These are phyloP conservation scores for Cebus imitator DNA, from an alignment of 2,113 vertebrate species.

Conservation along the genomic window DNA sequence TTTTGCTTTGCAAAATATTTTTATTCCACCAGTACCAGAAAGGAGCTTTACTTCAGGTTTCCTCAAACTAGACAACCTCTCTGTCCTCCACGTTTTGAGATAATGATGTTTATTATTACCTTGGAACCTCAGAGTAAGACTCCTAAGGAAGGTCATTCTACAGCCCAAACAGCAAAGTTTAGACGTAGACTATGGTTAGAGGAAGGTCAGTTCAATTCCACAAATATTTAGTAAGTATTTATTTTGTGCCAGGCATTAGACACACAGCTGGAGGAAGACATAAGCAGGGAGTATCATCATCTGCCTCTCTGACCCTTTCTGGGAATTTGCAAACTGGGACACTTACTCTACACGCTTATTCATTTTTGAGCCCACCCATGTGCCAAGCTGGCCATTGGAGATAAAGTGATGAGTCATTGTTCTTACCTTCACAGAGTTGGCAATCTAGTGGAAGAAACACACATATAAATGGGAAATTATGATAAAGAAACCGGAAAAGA, in stretches of 20 bases:
- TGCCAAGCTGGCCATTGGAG: neutral
- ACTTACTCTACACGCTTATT: neutral
- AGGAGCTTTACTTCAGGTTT: neutral
- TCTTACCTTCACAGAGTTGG: neutral
- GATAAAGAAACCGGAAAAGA: neutral
- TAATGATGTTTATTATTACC: neutral
- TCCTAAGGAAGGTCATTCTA: neutral
- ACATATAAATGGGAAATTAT: neutral
- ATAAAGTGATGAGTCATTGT: neutral
- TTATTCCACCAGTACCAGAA: neutral
- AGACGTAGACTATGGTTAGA: neutral
- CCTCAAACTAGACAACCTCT: neutral
- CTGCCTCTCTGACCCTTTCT: neutral
- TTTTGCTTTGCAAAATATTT: neutral
- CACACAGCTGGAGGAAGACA: neutral
- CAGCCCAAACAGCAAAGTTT: neutral
- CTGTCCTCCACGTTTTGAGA: neutral
- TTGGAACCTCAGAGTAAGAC: neutral
- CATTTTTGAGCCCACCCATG: neutral
- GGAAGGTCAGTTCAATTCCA: neutral
- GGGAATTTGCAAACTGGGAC: neutral
- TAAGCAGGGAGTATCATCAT: neutral
- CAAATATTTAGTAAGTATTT: neutral
- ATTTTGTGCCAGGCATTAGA: neutral
- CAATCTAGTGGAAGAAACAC: neutral